These are phyloP conservation scores for Oryzaephilus surinamensis DNA, from an alignment of 1,140 invertebrate genomes.

Conservation along the genomic window DNA sequence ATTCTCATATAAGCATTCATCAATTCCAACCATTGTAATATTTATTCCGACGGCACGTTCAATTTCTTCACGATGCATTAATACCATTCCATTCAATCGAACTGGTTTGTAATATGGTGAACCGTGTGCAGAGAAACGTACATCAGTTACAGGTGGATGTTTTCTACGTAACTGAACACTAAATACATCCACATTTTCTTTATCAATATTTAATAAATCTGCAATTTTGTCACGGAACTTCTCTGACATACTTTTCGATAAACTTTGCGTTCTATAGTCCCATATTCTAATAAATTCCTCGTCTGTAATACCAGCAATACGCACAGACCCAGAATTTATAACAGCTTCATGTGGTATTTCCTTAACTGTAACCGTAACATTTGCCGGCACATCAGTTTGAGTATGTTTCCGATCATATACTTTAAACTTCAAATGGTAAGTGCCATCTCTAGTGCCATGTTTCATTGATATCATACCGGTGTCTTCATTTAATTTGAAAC, in stretches of 20 bases:
- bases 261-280: slow-evolving; percentile 77
- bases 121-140: slow-evolving; percentile 89
- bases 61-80: slow-evolving; percentile 91
- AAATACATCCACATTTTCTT: slow-evolving; percentile 90
- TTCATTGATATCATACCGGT: slow-evolving; percentile 93
- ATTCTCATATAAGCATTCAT: slow-evolving; percentile 93
- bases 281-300: slow-evolving; percentile 92
- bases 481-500: slow-evolving; percentile 80
- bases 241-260: slow-evolving; percentile 79
- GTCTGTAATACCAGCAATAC: slow-evolving; percentile 88
- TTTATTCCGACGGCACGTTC: slow-evolving; percentile 87
- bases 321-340: slow-evolving; percentile 86
- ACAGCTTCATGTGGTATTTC: slow-evolving; percentile 94
- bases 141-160: slow-evolving; percentile 81
- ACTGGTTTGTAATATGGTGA: slow-evolving; percentile 94
- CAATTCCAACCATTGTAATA: slow-evolving; percentile 95
- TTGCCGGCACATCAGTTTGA: slow-evolving; percentile 81
- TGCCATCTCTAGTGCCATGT: slow-evolving; percentile 78
- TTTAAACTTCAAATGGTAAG: slow-evolving; percentile 78
- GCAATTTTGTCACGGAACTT: slow-evolving; percentile 79
- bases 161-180: slow-evolving; percentile 81
- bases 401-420: slow-evolving; percentile 91
- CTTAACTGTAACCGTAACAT: slow-evolving; percentile 85
- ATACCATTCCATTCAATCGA: slow-evolving; percentile 82
- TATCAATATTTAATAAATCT: slow-evolving; percentile 69